Base-by-base conservation (phyloP, 30 jellyfish, hydroid and myxozoan genomes). In the Turritopsis dohrnii region DNA sequence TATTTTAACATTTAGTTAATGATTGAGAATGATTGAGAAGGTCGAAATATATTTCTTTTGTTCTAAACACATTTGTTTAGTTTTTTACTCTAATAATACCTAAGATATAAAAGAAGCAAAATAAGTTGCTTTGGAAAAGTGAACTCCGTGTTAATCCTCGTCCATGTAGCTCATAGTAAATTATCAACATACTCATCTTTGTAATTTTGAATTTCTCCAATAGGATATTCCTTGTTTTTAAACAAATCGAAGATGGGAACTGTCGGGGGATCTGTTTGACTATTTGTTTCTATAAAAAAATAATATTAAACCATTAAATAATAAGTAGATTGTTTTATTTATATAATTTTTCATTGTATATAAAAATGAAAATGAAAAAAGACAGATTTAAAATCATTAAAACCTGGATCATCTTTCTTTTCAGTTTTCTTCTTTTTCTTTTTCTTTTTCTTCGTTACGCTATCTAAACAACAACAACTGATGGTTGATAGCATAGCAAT, bases 211-310 rank as follows among this genome's bases (percentile, higher is more conserved):
- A 89, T 84, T 83, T 94, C 96, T 18, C 99, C 99, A 52, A 74
- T 90, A 60, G 99, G 99, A 85, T 73, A 94, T 29, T 89, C 82
- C 1, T 85, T 88, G 76, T 84, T 73, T 7, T 95, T 92, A 75
- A 80, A 94, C 13, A 94, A 84, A 28, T 84, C 94, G 8, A 96
- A 72, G 53, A 94, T 84, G 4, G 99, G 96, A 28, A 94, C 93
- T 21, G 95, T 84, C 1, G 99, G 99, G 65, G 99, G 99, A 76
- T 94, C 96, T 30, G 99, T 86, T 79, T 94, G 99, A 52, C 79
- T 19, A 41, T 13, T 41, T 41, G 60, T 13, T 41, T n/a, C n/a
- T n/a, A n/a, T n/a, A n/a, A n/a, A n/a, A n/a, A n/a, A n/a, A n/a
- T n/a, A n/a, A n/a, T n/a, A n/a, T n/a, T n/a, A n/a, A n/a, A n/a